phyloP scores from a whole-genome alignment of 2,888 invertebrate species.

The Pyralis farinalis region DNA sequence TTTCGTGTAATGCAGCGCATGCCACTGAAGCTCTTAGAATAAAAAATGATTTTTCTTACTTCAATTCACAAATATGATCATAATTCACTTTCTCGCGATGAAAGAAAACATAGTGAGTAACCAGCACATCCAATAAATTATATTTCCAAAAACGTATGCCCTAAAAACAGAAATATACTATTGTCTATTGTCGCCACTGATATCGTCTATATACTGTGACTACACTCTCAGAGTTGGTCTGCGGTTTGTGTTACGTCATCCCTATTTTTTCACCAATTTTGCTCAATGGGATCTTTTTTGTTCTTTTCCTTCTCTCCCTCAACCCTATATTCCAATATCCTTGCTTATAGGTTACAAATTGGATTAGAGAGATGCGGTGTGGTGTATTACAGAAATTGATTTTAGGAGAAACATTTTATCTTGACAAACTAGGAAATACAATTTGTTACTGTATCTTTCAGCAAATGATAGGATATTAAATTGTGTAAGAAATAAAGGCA shows the following conservation, averaged over 20 bases:
- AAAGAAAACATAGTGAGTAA: too few relatives aligned
- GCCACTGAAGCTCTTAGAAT: too few relatives aligned
- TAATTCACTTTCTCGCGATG: too few relatives aligned
- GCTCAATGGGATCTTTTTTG: constrained; percentile 42
- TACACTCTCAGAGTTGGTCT: constrained; percentile 9
- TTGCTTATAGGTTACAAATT: constrained; percentile 52
- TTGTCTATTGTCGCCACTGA: not conserved
- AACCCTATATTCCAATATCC: constrained; percentile 45
- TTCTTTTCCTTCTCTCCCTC: constrained; percentile 33
- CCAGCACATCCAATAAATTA: too few relatives aligned
- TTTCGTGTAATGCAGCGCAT: too few relatives aligned
- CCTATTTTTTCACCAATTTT: constrained; percentile 38
- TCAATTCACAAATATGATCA: too few relatives aligned
- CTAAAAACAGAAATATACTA: too few relatives aligned
- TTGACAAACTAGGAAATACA: constrained; percentile 22
- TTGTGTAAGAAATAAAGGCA: not conserved
- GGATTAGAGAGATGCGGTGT: constrained; percentile 47
- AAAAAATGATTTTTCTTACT: too few relatives aligned
- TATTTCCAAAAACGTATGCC: too few relatives aligned
- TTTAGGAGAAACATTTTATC: constrained; percentile 33
- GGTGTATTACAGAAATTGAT: constrained; percentile 42
- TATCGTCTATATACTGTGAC: not conserved
- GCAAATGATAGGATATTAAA: constrained; percentile 16
- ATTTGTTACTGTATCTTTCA: constrained; percentile 19
- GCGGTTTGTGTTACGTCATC: constrained; percentile 29